phyloP scores from a whole-genome alignment of 2,888 invertebrate species.

The Octodonta nipae region DNA sequence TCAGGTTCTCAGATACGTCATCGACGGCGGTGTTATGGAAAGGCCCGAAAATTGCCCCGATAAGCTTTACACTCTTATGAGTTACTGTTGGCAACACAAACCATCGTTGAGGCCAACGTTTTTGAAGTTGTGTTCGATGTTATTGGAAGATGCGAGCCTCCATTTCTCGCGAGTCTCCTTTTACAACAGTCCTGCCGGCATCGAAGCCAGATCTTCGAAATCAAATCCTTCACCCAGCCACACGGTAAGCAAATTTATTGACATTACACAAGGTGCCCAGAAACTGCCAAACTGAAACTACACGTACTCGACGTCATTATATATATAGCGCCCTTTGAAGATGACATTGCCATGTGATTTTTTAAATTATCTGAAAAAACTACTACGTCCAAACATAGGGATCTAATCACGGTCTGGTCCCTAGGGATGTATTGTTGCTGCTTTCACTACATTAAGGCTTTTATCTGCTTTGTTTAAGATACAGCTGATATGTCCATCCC shows the following conservation, averaged over 20 bases:
- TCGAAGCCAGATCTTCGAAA: conserved; percentile 36
- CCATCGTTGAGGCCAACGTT: conserved; percentile 71
- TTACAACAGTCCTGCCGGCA: conserved; percentile 45
- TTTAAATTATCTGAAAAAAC: too few species aligned
- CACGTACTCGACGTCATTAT: too few species aligned
- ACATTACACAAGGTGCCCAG: neutral
- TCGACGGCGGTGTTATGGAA: conserved; percentile 86
- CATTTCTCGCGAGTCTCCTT: conserved; percentile 50
- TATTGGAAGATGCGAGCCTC: conserved; percentile 50
- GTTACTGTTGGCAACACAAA: conserved; percentile 80
- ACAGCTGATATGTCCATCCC: too few species aligned
- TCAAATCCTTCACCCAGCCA: conserved; percentile 22
- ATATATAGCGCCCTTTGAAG: too few species aligned
- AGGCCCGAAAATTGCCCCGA: conserved; percentile 92
- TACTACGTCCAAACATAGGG: too few species aligned
- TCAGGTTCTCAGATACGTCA: conserved; percentile 80
- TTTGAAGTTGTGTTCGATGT: conserved; percentile 60
- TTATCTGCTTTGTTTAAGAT: too few species aligned
- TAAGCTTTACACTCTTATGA: conserved; percentile 81
- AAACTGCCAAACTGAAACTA: neutral
- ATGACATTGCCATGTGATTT: too few species aligned
- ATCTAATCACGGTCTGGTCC: too few species aligned
- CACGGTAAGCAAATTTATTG: conserved; percentile 11
- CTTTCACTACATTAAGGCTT: too few species aligned
- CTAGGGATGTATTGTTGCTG: too few species aligned